Percentiles rank a stretch among this genome's conserved stretches.
These are phyloP conservation scores for Phyllostomus discolor DNA, from an alignment of 2,113 vertebrate genomes.

Conservation along the genomic window DNA sequence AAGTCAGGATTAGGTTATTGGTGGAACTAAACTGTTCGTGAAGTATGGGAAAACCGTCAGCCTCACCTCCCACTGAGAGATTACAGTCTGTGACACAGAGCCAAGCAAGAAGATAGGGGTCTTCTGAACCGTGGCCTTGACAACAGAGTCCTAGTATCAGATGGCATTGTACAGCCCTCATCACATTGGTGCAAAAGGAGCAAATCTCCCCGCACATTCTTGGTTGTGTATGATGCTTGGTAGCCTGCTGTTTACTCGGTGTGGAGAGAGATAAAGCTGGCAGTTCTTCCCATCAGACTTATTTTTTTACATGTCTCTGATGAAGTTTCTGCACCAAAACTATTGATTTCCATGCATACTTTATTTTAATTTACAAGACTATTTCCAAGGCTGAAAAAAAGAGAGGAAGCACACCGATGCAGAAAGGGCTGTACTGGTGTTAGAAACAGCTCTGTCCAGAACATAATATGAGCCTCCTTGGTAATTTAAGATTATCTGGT, in stretches of 20 bases:
- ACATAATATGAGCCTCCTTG: too few relatives aligned
- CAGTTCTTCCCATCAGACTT: neutral
- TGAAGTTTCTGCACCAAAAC: neutral
- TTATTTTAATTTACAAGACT: slow-evolving; percentile 15
- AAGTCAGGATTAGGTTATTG: too few relatives aligned
- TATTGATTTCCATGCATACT: neutral
- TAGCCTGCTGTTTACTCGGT: neutral
- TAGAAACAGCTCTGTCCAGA: rapidly evolving
- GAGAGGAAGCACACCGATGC: neutral
- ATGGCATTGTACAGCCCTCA: rapidly evolving
- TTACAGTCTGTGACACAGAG: rapidly evolving
- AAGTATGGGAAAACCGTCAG: neutral
- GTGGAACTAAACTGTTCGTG: neutral
- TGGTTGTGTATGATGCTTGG: neutral
- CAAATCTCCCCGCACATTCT: rapidly evolving
- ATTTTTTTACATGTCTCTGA: neutral
- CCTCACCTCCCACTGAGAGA: neutral
- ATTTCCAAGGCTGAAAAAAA: neutral
- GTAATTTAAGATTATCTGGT: neutral
- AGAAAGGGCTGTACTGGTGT: neutral
- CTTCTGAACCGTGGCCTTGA: neutral
- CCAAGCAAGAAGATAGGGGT: neutral
- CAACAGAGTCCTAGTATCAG: neutral
- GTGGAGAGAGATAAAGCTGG: neutral
- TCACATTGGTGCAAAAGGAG: rapidly evolving